Evolutionary conservation across 2,888 invertebrate species (phyloP), one percentile per base, ranked within the genome.

Genomic region (Odontothrips loti): DNA sequence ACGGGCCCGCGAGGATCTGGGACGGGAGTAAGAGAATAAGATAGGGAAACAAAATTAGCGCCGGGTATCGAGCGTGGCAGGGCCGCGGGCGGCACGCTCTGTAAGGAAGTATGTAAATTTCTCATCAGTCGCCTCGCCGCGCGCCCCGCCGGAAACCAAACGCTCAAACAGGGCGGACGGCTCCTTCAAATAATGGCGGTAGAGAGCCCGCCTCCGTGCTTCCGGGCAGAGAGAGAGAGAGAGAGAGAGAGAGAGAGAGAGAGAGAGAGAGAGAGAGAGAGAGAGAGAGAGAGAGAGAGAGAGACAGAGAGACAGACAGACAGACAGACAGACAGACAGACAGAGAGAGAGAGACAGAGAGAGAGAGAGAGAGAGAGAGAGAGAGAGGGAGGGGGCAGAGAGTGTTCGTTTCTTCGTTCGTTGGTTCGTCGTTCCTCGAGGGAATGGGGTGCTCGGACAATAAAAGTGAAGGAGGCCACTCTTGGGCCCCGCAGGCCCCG

Each of bases 101-200:
- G 58, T 58, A 58, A 75, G 6, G 4, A 75, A 27, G 68, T 75
- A 75, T 75, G 68, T 75, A 75, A 75, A 75, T 75, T 75, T 27
- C 68, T 75, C 23, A 75, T 27, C 68, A 23, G 23, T 43, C 34
- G 34, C 34, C 34, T 43, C 34, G 34, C 3, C 34, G 34, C 34
- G 34, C 34, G 34, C 34, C 23, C 12, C 23, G 68, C 68, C 68
- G 68, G 68, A 75, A 75, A 27, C 68, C 68, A 75, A 75, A 75
- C 68, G 23, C 68, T 27, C 58, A 20, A 20, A 51, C 51, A 17
- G 51, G 15, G 51, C 51, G 51, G 51, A 43, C 34, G 51, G 34
- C 34, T 51, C 51, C 51, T 20, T 51, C 51, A 51, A 51, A 51
- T 51, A 51, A 51, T 51, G 51, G 51, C 51, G 12, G 51, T 3